phyloP scores from a whole-genome alignment of 2,113 vertebrate genomes.

The Notarius lentiginosus region DNA sequence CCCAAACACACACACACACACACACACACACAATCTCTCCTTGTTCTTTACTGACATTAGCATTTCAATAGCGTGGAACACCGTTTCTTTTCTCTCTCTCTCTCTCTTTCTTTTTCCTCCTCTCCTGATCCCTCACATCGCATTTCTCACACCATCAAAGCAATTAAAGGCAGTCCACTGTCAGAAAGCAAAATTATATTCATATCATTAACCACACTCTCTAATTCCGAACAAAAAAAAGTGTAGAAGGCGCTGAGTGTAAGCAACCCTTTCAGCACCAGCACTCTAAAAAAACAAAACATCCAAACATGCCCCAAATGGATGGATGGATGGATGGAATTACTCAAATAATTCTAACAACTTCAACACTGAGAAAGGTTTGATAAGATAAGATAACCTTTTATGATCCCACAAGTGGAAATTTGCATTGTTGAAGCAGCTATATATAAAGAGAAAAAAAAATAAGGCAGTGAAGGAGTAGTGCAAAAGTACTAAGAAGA shows the following conservation, averaged over 20 bases:
- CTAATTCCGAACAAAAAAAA: neutral
- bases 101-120: neutral
- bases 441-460: too few species aligned
- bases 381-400: neutral
- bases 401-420: too few species aligned
- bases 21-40: conserved; percentile 75
- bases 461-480: too few species aligned
- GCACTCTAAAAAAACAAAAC: neutral
- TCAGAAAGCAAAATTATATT: conserved; percentile 30
- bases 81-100: conserved; percentile 54
- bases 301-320: too few species aligned
- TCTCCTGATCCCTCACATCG: conserved; percentile 61
- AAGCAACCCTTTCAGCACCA: neutral
- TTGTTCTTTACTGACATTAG: conserved; percentile 80
- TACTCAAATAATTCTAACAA: neutral
- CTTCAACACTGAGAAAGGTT: neutral
- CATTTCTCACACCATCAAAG: conserved; percentile 64
- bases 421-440: too few species aligned
- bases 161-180: conserved; percentile 67
- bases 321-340: neutral
- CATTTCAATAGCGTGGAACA: conserved; percentile 82
- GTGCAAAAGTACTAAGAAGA: too few species aligned
- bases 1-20: conserved; percentile 51
- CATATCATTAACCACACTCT: neutral
- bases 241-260: neutral